Evolutionary conservation across 2,888 invertebrate species (phyloP), one percentile per base, ranked within the genome.

Genomic region (Merodon equestris): DNA sequence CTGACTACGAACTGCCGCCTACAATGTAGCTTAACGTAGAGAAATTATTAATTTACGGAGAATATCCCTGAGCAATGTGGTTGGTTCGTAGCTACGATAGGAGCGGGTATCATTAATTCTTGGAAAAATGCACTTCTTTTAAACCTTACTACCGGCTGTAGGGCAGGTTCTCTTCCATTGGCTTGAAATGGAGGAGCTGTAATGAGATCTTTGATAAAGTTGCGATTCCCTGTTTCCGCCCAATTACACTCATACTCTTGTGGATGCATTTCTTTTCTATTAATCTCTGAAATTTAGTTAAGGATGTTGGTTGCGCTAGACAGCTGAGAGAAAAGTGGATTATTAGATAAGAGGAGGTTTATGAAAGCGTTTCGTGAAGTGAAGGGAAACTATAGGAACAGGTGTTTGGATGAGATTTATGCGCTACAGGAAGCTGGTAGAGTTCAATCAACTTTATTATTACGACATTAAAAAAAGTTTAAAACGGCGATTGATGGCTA

Each of bases 171-270:
- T 50, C 40, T 34, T n/a, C n/a, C n/a, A n/a, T n/a, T 36, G 34
- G 34, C 45, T 53, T 36, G 48, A 40, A 54, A 56, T 61, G 48
- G 56, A 71, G 61, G 56, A 61, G 48, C 54, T 54, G 54, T 71
- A 63, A 71, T 71, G 71, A 60, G 71, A 71, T 63, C 42, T 61
- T 71, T 63, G 45, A 61, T 70, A 70, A 70, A 61, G 60, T 54
- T 40, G 54, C 48, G 18, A 61, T 40, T 60, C 66, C 36, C 51
- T 63, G 56, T 57, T 74, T 68, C 45, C 61, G 57, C 57, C 61
- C 44, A 74, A 74, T 68, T 74, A 74, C 61, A 56, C 57, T 57
- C 7, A 7, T 27, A 27, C 27, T 27, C 27, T 27, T 4, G 27
- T 50, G 56, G 40, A 68, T 68, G 68, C 50, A 56, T 48, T 56